phyloP scores from a whole-genome alignment of 2,113 vertebrate species.

The Rissa tridactyla region DNA sequence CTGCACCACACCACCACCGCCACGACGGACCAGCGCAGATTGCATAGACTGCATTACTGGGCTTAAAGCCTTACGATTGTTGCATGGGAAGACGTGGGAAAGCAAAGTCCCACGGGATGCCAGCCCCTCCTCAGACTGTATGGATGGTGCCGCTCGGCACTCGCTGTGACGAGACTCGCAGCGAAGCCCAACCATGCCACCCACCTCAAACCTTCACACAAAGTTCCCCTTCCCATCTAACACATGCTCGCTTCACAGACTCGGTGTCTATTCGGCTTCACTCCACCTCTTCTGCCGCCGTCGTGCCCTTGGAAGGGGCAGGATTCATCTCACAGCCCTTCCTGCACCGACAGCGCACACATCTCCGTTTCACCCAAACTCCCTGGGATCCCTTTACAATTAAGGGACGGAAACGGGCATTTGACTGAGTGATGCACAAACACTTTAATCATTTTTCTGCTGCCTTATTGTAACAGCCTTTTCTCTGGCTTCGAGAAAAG shows the following conservation, averaged over 20 bases:
- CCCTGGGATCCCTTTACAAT: background rate
- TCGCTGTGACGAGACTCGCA: background rate
- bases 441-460: background rate
- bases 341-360: background rate
- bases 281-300: background rate
- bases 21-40: fast-evolving
- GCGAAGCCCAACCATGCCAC: background rate
- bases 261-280: fast-evolving
- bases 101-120: background rate
- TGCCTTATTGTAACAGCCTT: background rate
- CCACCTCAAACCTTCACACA: background rate
- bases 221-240: background rate
- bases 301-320: background rate
- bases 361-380: background rate
- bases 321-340: background rate
- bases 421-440: background rate
- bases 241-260: fast-evolving
- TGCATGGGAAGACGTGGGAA: background rate
- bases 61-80: background rate
- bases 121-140: background rate
- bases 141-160: fast-evolving
- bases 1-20: background rate
- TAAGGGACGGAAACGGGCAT: background rate
- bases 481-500: background rate
- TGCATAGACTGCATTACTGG: background rate